Evolutionary conservation across 2,888 invertebrate species (phyloP), one percentile per base, ranked within the genome.

Genomic region (Ptilodon capucinus): DNA sequence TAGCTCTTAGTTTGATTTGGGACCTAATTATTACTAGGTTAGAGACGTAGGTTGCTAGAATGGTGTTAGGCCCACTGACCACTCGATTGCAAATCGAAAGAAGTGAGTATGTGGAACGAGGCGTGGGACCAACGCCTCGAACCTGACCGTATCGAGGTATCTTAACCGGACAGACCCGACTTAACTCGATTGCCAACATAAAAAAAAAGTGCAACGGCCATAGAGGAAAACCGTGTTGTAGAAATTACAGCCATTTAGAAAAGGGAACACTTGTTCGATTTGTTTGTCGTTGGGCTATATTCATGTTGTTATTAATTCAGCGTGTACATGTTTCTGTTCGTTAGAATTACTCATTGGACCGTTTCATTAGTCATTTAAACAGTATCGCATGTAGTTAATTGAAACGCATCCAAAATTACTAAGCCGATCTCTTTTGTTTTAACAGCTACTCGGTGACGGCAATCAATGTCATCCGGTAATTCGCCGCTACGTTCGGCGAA

Each of bases 101-200:
- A 77, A 66, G 54, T 73, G 66, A 74, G 71, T 84, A 82, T 83
- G 83, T 86, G 78, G 81, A 83, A 79, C 82, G 74, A 77, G 84
- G 79, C 81, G 83, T 84, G 86, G 84, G 82, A 82, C 80, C 77
- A 76, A 66, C 74, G 76, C 76, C 76, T 81, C 83, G 80, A 83
- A 84, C 80, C 86, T 86, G 86, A 82, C 84, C 82, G 85, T 87
- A 87, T 86, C 79, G 84, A 87, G 87, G 81, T 86, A 84, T 86
- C 83, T 81, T 71, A 83, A 88, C 90, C 89, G 90, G 89, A 88
- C 81, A 77, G 81, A 82, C 86, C 77, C 71, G 81, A 80, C 81
- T 74, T 57, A 69, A 58, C 81, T 74, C 58, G 70, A 58, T 64
- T 74, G 76, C 71, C 77, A 80, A 76, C 62, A 77, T 68, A 73